These are phyloP conservation scores for Drosophila siamana DNA, from an alignment of 2,888 invertebrate genomes.

Conservation along the genomic window DNA sequence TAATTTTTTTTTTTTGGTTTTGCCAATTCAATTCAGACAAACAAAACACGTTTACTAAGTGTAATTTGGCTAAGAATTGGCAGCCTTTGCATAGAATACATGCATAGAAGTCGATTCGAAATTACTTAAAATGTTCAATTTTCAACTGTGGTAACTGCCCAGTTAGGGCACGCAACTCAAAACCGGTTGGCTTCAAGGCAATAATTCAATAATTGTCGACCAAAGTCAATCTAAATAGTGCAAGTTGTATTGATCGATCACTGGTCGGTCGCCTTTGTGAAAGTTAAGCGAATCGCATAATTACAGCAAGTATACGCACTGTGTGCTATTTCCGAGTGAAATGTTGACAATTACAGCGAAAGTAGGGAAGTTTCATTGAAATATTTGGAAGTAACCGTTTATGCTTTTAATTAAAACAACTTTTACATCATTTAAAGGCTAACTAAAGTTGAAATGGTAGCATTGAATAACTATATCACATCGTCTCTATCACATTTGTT, in stretches of 20 bases:
- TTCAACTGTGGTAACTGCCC: constrained; percentile 1
- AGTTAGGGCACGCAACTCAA: constrained; percentile 14
- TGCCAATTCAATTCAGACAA: constrained; percentile 4
- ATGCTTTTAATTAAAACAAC: constrained; percentile 9
- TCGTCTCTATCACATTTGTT: neutral
- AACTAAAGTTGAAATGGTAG: neutral
- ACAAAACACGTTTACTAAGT: constrained; percentile 34
- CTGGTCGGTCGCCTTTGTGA: constrained; percentile 47
- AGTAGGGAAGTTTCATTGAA: constrained; percentile 13
- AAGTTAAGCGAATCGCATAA: constrained; percentile 59
- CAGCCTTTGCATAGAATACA: constrained; percentile 24
- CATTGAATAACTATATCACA: no score
- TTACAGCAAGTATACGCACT: constrained; percentile 43
- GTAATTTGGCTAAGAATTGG: constrained; percentile 30
- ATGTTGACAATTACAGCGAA: constrained; percentile 20
- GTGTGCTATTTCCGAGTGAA: constrained; percentile 50
- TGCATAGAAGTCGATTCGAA: constrained; percentile 10
- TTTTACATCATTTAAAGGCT: neutral
- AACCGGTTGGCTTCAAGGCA: constrained; percentile 56
- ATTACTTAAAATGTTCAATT: neutral
- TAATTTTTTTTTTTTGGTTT: neutral
- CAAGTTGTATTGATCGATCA: constrained; percentile 30
- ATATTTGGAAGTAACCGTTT: constrained; percentile 23
- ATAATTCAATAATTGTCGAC: constrained; percentile 30
- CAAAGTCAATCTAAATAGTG: constrained; percentile 28